These are phyloP conservation scores for Temnothorax nylanderi DNA, from an alignment of 1,140 invertebrate species.

Conservation along the genomic window DNA sequence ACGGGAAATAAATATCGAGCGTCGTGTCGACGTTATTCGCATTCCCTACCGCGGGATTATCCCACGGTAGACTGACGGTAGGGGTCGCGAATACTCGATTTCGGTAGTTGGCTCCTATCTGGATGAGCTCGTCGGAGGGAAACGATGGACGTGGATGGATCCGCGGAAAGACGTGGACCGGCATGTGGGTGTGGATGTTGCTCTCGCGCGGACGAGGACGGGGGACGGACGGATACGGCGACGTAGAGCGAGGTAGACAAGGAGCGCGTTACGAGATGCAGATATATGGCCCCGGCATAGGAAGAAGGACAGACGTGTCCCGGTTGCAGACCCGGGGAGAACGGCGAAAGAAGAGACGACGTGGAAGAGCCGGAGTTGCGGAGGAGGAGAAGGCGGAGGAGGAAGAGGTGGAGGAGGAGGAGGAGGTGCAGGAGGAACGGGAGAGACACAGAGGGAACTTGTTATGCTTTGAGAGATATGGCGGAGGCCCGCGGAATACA, in stretches of 20 bases:
- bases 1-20: slow-evolving; percentile 9
- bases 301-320: slow-evolving; percentile 63
- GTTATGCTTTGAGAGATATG: slow-evolving; percentile 87
- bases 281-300: slow-evolving; percentile 34
- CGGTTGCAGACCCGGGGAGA: slow-evolving; percentile 66
- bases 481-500: slow-evolving; percentile 85
- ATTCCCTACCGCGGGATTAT: slow-evolving; percentile 45
- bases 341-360: slow-evolving; percentile 77
- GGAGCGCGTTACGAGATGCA: slow-evolving; percentile 18
- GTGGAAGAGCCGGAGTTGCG: slow-evolving; percentile 74
- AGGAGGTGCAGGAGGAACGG: slow-evolving; percentile 70
- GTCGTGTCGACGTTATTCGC: background rate
- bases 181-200: slow-evolving; percentile 49
- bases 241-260: slow-evolving; percentile 20
- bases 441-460: slow-evolving; percentile 83
- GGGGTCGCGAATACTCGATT: slow-evolving; percentile 67
- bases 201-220: slow-evolving; percentile 27
- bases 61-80: slow-evolving; percentile 52
- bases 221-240: slow-evolving; percentile 39
- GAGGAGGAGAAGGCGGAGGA: slow-evolving; percentile 50
- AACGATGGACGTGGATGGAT: slow-evolving; percentile 70
- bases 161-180: slow-evolving; percentile 68
- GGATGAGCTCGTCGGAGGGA: slow-evolving; percentile 54
- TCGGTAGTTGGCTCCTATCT: slow-evolving; percentile 68
- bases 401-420: slow-evolving; percentile 71